These are phyloP conservation scores for Eilema griseolum DNA, from an alignment of 2,888 invertebrate species.

Conservation along the genomic window DNA sequence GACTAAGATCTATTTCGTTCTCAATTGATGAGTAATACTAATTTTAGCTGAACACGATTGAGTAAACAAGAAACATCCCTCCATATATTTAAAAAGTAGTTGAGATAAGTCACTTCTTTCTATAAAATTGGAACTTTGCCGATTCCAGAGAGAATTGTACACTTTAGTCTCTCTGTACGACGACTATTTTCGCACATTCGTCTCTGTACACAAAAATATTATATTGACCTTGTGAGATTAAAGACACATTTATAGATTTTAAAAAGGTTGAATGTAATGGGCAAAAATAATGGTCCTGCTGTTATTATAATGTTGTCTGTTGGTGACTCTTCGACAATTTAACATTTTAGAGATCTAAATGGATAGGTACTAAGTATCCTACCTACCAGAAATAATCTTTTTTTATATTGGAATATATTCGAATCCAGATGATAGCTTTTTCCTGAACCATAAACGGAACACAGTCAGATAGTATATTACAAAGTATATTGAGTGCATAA, in stretches of 20 bases:
- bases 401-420: not conserved
- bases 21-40: not conserved
- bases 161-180: not conserved
- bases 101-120: not conserved
- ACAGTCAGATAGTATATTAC: not conserved
- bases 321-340: too few species aligned
- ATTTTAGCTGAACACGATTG: too few species aligned
- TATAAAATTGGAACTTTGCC: slow-evolving; percentile 5
- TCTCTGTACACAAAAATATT: not conserved
- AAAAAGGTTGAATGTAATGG: not conserved
- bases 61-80: too few species aligned
- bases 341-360: too few species aligned
- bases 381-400: too few species aligned
- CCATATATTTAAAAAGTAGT: not conserved
- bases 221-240: not conserved
- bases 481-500: not conserved
- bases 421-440: not conserved
- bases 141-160: not conserved
- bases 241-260: not conserved
- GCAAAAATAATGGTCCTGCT: not conserved
- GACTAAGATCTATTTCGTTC: not conserved
- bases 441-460: not conserved
- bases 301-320: too few species aligned
- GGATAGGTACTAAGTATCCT: too few species aligned
- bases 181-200: not conserved